Evolutionary conservation across 2,113 vertebrate genomes (phyloP).

Genomic region (Epinephelus moara): DNA sequence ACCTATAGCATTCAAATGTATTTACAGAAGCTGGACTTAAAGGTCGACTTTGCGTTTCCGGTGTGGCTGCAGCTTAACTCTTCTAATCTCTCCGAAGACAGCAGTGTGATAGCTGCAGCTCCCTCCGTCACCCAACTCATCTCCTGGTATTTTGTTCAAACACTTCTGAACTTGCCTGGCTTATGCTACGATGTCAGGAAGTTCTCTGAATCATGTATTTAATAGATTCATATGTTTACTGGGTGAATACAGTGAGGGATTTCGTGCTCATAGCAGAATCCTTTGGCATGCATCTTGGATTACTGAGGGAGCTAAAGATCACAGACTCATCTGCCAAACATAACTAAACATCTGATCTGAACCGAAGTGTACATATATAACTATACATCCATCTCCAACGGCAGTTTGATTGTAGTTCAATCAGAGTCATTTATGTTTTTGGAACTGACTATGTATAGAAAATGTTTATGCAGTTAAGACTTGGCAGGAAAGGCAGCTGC

Average conservation of each 20-base stretch:
- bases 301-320: neutral
- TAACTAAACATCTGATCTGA: neutral
- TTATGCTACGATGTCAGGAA: neutral
- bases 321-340: neutral
- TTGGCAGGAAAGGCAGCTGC: neutral
- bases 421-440: neutral
- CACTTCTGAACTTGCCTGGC: neutral
- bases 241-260: neutral
- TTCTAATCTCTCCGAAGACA: conserved; percentile 13
- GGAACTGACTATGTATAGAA: neutral
- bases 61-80: neutral
- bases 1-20: neutral
- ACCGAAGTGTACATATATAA: neutral
- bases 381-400: neutral
- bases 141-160: conserved; percentile 14
- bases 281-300: neutral
- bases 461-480: neutral
- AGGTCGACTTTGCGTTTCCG: neutral
- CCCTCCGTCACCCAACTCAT: neutral
- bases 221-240: neutral
- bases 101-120: neutral
- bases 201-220: neutral
- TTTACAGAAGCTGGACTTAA: neutral
- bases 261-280: neutral
- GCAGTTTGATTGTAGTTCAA: neutral